A percentile compares a stretch with the other conserved stretches of the same genome.
phyloP scores from a whole-genome alignment of 2,888 invertebrate species.

The Julus scandinavius region DNA sequence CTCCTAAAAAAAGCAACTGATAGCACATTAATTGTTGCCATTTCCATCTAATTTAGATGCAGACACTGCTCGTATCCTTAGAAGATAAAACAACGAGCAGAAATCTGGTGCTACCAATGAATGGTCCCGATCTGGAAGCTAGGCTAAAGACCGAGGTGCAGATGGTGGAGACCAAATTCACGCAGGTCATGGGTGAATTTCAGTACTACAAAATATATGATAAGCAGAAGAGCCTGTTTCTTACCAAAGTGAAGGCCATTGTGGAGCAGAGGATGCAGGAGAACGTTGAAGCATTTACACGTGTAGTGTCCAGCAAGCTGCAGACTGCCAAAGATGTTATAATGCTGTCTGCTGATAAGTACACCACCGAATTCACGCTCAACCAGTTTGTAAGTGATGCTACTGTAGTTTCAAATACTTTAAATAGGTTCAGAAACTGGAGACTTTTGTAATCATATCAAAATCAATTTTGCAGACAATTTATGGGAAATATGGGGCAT shows the following conservation, averaged over 20 bases:
- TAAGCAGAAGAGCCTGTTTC: slow-evolving; percentile 9
- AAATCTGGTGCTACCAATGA: slow-evolving; percentile 52
- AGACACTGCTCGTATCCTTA: background rate
- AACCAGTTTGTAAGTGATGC: slow-evolving; percentile 58
- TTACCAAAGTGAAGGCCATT: slow-evolving; percentile 54
- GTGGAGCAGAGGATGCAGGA: slow-evolving; percentile 56
- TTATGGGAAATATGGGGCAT: too few species aligned
- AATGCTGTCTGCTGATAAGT: slow-evolving; percentile 58
- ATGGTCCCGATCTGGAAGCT: slow-evolving; percentile 50
- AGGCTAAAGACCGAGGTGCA: slow-evolving; percentile 36
- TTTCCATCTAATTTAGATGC: background rate
- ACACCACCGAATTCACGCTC: slow-evolving; percentile 58
- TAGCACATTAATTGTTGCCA: background rate
- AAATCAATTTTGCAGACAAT: too few species aligned
- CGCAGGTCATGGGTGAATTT: slow-evolving; percentile 54
- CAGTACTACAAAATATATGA: slow-evolving; percentile 40
- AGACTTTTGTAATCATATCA: too few species aligned
- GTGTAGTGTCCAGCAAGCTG: slow-evolving; percentile 58
- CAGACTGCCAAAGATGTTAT: slow-evolving; percentile 58
- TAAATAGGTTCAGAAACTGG: too few species aligned
- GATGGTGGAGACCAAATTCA: slow-evolving; percentile 47
- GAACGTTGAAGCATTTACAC: slow-evolving; percentile 59
- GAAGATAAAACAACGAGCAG: slow-evolving; percentile 39
- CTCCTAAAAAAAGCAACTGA: background rate
- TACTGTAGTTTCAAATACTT: background rate